phyloP scores from a whole-genome alignment of 1,140 invertebrate genomes.

The Hermetia illucens region DNA sequence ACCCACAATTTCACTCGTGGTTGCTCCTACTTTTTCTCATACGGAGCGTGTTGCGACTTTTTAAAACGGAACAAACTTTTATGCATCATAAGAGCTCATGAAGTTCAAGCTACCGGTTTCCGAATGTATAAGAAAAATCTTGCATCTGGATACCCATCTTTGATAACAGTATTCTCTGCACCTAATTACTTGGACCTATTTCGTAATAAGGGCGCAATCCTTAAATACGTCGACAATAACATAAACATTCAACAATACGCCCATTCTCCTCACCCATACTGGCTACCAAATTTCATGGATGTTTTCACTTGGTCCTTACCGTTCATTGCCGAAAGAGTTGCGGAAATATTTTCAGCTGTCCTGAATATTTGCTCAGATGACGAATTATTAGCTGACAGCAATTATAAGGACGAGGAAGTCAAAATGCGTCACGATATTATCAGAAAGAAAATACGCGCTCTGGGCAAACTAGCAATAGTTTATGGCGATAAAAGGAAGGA shows the following conservation, averaged over 20 bases:
- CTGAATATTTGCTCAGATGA: constrained; percentile 99
- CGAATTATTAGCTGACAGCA: constrained; percentile 90
- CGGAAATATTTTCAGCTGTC: constrained; percentile 98
- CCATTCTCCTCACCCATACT: constrained; percentile 98
- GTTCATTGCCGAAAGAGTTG: constrained; percentile 99
- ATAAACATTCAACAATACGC: constrained; percentile 99
- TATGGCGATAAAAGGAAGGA: too few species aligned
- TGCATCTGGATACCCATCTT: constrained; percentile 95
- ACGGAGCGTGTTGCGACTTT: constrained; percentile 99
- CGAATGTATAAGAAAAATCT: constrained; percentile 99
- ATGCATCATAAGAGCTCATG: constrained; percentile 98
- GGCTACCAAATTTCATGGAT: constrained; percentile 99
- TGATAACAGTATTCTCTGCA: constrained; percentile 99
- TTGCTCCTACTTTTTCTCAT: constrained; percentile 99
- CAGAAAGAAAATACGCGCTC: too few species aligned
- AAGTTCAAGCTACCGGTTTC: constrained; percentile 98
- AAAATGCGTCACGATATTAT: too few species aligned
- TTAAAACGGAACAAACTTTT: constrained; percentile 98
- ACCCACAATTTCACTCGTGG: constrained; percentile 97
- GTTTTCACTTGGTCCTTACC: constrained; percentile 99
- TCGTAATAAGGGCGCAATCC: constrained; percentile 98
- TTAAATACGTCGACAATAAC: constrained; percentile 99
- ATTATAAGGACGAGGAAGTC: constrained; percentile 91
- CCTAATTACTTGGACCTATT: constrained; percentile 99
- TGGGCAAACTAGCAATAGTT: too few species aligned